These are phyloP conservation scores for Pyralis farinalis DNA, from an alignment of 2,888 invertebrate species.

Conservation along the genomic window DNA sequence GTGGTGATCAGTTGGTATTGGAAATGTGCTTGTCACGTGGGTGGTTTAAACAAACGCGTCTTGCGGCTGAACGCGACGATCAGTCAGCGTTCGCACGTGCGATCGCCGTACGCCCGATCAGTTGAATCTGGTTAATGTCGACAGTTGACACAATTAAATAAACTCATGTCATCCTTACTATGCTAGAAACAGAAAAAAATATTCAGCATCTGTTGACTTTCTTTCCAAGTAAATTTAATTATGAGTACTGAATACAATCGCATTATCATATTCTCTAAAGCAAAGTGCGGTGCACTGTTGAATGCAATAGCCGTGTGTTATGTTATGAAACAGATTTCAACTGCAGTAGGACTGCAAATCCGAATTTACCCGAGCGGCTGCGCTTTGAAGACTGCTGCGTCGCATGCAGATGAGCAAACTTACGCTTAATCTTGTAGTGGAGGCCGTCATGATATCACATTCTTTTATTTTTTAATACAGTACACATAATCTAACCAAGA, in stretches of 20 bases:
- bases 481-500: slow-evolving; percentile 17
- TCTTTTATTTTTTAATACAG: slow-evolving; percentile 44
- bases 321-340: slow-evolving; percentile 34
- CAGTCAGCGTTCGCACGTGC: too few species aligned
- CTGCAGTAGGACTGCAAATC: slow-evolving; percentile 41
- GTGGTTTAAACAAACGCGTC: too few species aligned
- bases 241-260: not conserved
- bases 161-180: too few species aligned
- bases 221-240: not conserved
- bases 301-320: slow-evolving; percentile 31
- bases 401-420: slow-evolving; percentile 71
- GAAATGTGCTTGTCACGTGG: too few species aligned
- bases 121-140: too few species aligned
- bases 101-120: too few species aligned
- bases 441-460: slow-evolving; percentile 68
- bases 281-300: slow-evolving; percentile 7
- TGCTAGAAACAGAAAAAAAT: too few species aligned
- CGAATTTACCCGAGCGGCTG: slow-evolving; percentile 62
- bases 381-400: slow-evolving; percentile 59
- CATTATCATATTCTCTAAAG: slow-evolving; percentile 1
- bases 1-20: too few species aligned
- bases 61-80: too few species aligned
- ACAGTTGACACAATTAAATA: too few species aligned
- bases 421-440: slow-evolving; percentile 72
- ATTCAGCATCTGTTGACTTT: too few species aligned